Percentiles rank a stretch among this genome's conserved stretches.
Evolutionary conservation across 2,113 vertebrate species (phyloP).

Genomic region (Cyphomyrus plagiostoma): DNA sequence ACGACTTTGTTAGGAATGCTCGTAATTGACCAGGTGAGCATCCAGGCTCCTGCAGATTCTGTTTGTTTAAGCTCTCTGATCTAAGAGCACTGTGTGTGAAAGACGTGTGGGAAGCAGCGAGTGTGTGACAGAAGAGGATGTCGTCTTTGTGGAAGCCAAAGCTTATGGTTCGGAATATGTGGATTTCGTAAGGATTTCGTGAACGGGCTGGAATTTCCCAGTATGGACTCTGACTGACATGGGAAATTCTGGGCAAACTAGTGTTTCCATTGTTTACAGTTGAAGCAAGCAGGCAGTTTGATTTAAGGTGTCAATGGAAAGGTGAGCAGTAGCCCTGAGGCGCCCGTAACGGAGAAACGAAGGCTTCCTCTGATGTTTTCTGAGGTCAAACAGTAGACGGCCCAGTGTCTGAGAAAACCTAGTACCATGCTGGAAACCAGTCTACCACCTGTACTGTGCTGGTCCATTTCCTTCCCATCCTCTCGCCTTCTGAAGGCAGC

Average conservation of each 20-base stretch:
- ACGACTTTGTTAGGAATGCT: constrained; percentile 33
- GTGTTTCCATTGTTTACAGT: neutral
- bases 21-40: constrained; percentile 27
- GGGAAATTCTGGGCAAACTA: neutral
- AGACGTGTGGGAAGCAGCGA: neutral
- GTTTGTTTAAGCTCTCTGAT: constrained; percentile 41
- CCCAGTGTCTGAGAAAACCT: neutral
- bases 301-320: neutral
- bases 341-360: neutral
- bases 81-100: constrained; percentile 17
- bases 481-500: neutral
- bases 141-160: neutral
- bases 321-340: neutral
- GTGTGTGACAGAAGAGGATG: neutral
- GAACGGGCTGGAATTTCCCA: neutral
- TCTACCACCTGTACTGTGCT: neutral
- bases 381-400: neutral
- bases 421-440: neutral
- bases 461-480: neutral
- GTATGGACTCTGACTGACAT: neutral
- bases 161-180: neutral
- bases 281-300: neutral
- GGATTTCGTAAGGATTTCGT: neutral
- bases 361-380: neutral
- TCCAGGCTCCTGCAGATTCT: constrained; percentile 18